These are phyloP conservation scores for Quadriops clusia DNA, from an alignment of 2,888 invertebrate species.

Conservation along the genomic window DNA sequence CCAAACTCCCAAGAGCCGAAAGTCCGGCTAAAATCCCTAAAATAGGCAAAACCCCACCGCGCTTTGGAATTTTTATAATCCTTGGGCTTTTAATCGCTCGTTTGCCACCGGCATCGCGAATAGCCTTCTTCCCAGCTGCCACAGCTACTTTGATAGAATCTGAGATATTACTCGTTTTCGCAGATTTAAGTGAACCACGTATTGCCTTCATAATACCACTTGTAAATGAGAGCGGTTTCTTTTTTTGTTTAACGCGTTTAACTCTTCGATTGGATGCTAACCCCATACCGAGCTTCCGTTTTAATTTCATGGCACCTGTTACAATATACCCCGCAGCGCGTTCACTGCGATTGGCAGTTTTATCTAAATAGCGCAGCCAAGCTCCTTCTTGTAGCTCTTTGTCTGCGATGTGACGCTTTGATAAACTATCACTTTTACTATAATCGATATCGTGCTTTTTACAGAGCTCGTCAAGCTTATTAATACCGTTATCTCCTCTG, in stretches of 20 bases:
- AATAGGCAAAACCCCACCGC: conserved; percentile 21
- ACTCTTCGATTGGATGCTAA: not conserved
- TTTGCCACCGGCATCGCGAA: not conserved
- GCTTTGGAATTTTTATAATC: conserved; percentile 9
- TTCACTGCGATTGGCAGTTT: conserved; percentile 19
- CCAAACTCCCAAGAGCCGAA: conserved; percentile 22
- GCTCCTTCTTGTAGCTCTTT: conserved; percentile 20
- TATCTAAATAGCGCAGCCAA: conserved; percentile 15
- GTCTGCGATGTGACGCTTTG: conserved; percentile 22
- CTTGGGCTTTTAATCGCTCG: not conserved
- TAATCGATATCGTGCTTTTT: conserved; percentile 22
- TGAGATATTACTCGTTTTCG: no score
- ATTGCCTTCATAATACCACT: no score
- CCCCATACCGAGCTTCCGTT: conserved; percentile 18
- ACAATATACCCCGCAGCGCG: conserved; percentile 18
- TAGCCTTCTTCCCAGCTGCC: not conserved
- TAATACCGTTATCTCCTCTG: conserved; percentile 23
- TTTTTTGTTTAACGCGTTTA: conserved; percentile 6
- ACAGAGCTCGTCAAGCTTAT: conserved; percentile 20
- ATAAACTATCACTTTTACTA: conserved; percentile 9
- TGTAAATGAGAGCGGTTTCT: no score
- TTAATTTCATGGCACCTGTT: conserved; percentile 19
- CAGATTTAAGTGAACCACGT: no score
- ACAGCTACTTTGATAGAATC: not conserved
- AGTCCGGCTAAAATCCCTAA: conserved; percentile 24